A percentile compares a stretch with the other conserved stretches of the same genome.
phyloP scores from a whole-genome alignment of 2,113 vertebrate genomes.

The Nannobrachium achirus region DNA sequence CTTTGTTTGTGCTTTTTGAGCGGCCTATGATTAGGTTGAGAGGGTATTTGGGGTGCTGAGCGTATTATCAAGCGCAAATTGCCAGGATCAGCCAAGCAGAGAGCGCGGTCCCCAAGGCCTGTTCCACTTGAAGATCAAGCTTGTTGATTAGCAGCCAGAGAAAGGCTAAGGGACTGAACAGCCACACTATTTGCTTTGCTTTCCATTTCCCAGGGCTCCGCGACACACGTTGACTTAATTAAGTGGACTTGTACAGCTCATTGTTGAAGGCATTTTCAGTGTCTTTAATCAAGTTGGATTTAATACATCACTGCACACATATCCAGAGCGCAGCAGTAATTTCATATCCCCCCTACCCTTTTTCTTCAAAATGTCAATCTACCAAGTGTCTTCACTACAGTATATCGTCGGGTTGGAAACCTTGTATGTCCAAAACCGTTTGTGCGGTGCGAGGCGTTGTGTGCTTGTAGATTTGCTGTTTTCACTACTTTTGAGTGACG shows the following conservation, averaged over 20 bases:
- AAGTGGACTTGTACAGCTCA: conserved; percentile 70
- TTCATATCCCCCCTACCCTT: conserved; percentile 31
- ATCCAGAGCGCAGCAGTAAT: conserved; percentile 56
- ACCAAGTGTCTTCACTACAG: neutral
- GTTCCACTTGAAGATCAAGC: conserved; percentile 70
- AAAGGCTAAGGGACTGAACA: conserved; percentile 53
- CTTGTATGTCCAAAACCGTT: no score
- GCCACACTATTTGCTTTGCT: conserved; percentile 74
- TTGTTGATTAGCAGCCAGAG: conserved; percentile 75
- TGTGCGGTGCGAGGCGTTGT: no score
- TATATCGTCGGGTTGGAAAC: no score
- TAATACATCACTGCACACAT: conserved; percentile 71
- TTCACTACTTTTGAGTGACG: no score
- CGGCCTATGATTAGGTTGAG: conserved; percentile 46
- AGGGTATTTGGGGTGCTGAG: conserved; percentile 23
- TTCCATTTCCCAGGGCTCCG: conserved; percentile 63
- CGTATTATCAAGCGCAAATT: conserved; percentile 77
- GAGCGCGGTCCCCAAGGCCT: conserved; percentile 64
- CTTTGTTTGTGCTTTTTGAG: conserved; percentile 39
- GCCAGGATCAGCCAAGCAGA: conserved; percentile 77
- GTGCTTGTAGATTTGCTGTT: no score
- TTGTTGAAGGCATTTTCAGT: conserved; percentile 67
- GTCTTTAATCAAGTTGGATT: conserved; percentile 82
- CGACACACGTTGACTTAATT: conserved; percentile 76
- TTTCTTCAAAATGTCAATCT: conserved; percentile 14